Percentiles rank a stretch among this genome's conserved stretches.
Evolutionary conservation across 2,113 vertebrate species (phyloP).

Genomic region (Triplophysa siluroides): DNA sequence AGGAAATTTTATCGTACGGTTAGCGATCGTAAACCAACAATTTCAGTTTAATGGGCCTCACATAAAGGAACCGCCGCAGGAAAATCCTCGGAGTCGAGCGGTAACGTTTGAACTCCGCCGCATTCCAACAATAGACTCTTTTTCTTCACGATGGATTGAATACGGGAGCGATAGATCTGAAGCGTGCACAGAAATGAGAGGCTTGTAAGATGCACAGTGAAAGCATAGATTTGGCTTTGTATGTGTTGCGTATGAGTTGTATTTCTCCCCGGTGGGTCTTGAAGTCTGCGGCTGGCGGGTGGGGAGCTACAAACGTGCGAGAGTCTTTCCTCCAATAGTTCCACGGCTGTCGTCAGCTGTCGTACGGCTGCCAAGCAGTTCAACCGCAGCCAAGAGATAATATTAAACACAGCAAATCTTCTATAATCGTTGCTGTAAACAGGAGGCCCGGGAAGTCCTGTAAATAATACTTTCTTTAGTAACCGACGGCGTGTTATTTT

Average conservation of each 20-base stretch:
- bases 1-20: constrained; percentile 48
- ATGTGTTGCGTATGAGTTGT: constrained; percentile 39
- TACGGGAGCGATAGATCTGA: constrained; percentile 19
- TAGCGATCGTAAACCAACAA: constrained; percentile 56
- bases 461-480: constrained; percentile 31
- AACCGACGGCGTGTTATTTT: neutral
- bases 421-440: constrained; percentile 52
- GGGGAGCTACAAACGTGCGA: constrained; percentile 41
- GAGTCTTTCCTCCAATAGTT: constrained; percentile 44
- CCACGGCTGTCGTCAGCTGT: constrained; percentile 42
- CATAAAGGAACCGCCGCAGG: constrained; percentile 50
- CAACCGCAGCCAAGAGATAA: constrained; percentile 35
- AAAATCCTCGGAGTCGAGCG: constrained; percentile 53
- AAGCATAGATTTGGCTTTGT: constrained; percentile 47
- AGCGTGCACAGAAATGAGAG: constrained; percentile 36
- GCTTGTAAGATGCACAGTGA: constrained; percentile 45
- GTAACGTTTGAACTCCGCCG: constrained; percentile 46
- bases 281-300: neutral
- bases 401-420: constrained; percentile 38
- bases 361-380: constrained; percentile 46
- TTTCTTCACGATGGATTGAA: constrained; percentile 61
- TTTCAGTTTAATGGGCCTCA: constrained; percentile 59
- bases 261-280: constrained; percentile 36
- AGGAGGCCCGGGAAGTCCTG: constrained; percentile 30
- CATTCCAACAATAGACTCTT: constrained; percentile 43